phyloP scores from a whole-genome alignment of 2,797 vertebrate genomes.

The Vespertilio murinus region DNA sequence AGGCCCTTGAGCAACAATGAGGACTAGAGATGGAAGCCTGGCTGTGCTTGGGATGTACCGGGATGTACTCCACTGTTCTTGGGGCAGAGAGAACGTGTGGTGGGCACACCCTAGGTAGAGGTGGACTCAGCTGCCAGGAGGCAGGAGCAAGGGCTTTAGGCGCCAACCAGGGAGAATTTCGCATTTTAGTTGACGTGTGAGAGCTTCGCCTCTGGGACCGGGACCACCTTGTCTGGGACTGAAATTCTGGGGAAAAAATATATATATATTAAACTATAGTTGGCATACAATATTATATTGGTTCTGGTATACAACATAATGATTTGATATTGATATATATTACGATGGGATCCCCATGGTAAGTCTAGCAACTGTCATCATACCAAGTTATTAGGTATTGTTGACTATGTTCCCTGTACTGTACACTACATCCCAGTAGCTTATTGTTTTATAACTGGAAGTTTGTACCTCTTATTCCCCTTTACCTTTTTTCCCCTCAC shows the following conservation, averaged over 20 bases:
- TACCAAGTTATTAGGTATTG: background rate
- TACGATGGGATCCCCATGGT: background rate
- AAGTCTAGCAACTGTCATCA: background rate
- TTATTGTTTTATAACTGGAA: background rate
- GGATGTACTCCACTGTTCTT: background rate
- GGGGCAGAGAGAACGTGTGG: background rate
- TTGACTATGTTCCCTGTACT: background rate
- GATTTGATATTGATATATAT: background rate
- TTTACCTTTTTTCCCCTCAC: background rate
- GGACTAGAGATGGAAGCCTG: background rate
- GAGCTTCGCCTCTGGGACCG: background rate
- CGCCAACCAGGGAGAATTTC: background rate
- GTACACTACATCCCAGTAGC: background rate
- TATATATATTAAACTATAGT: background rate
- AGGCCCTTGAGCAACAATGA: background rate
- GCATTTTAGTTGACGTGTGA: background rate
- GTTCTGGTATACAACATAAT: background rate
- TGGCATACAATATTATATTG: background rate
- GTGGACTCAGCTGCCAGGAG: background rate
- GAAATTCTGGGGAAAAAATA: background rate
- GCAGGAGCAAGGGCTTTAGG: background rate
- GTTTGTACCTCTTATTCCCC: background rate
- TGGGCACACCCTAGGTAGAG: rapidly evolving
- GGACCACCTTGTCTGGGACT: background rate
- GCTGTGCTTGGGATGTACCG: rapidly evolving